A percentile compares a stretch with the other conserved stretches of the same genome.
Evolutionary conservation across 1,140 invertebrate genomes (phyloP).

Genomic region (Diploscapter pachys): DNA sequence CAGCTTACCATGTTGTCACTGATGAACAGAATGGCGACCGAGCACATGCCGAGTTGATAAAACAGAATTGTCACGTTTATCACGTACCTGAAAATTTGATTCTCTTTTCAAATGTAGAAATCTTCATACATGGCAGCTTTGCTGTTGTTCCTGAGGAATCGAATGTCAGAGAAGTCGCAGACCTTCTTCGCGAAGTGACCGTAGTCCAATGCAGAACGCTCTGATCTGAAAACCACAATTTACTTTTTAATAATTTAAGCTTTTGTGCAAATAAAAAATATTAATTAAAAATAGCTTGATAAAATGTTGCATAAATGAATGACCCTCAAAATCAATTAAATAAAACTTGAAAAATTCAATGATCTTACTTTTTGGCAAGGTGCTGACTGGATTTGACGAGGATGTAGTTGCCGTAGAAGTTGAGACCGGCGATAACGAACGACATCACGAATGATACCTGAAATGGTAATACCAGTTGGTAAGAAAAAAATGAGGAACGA

Average conservation of each 20-base stretch:
- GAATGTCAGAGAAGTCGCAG: constrained; percentile 50
- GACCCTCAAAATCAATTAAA: too few relatives aligned
- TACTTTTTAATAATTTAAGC: neutral
- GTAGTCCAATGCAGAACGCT: constrained; percentile 53
- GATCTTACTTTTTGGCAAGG: constrained; percentile 50
- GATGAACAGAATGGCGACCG: constrained; percentile 64
- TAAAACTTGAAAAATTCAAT: too few relatives aligned
- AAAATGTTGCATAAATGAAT: too few relatives aligned
- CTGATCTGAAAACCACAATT: constrained; percentile 41
- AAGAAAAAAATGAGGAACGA: constrained; percentile 22
- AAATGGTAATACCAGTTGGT: constrained; percentile 19
- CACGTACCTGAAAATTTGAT: constrained; percentile 49
- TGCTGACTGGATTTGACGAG: constrained; percentile 56
- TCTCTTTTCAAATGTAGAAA: constrained; percentile 9
- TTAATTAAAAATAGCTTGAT: too few relatives aligned
- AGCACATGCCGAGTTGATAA: constrained; percentile 64
- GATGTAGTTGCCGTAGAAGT: constrained; percentile 59
- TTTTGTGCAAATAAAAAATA: neutral
- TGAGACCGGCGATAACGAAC: constrained; percentile 57
- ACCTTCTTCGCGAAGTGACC: constrained; percentile 59
- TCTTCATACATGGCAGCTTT: constrained; percentile 47
- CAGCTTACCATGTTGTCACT: constrained; percentile 59
- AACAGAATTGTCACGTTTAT: constrained; percentile 59
- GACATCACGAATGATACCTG: constrained; percentile 52
- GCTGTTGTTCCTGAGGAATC: constrained; percentile 50